A percentile compares a stretch with the other conserved stretches of the same genome.
phyloP scores from a whole-genome alignment of 37 sponge, comb jelly and placozoan genomes.

The Mnemiopsis leidyi region DNA sequence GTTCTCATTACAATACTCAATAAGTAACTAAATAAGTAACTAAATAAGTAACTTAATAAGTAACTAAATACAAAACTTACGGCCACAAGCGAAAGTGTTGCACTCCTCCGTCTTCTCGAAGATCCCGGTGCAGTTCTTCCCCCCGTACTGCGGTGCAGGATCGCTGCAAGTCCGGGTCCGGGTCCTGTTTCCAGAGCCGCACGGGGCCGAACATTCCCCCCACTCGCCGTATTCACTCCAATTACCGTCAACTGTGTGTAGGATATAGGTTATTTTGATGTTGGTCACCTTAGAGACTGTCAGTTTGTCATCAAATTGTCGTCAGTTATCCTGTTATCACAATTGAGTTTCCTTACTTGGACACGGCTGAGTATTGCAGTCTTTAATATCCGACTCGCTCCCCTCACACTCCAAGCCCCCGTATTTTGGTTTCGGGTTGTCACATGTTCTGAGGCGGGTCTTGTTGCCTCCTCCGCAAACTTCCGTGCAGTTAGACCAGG shows the following conservation, averaged over 20 bases:
- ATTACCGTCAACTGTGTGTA: slow-evolving; percentile 6
- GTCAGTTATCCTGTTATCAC: too few relatives aligned
- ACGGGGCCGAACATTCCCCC: not conserved
- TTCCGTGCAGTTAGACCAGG: not conserved
- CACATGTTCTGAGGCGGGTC: not conserved
- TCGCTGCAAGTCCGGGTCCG: slow-evolving; percentile 2
- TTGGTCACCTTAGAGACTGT: too few relatives aligned
- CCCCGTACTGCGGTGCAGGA: not conserved
- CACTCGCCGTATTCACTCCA: not conserved
- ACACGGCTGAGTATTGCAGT: not conserved
- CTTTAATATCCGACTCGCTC: not conserved
- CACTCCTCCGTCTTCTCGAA: not conserved
- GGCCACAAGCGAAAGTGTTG: not conserved
- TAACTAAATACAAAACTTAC: too few relatives aligned
- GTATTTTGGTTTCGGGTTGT: slow-evolving; percentile 49
- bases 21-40: too few relatives aligned
- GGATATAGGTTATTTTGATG: too few relatives aligned
- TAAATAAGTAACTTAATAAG: too few relatives aligned
- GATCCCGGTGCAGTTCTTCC: not conserved
- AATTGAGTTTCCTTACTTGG: not conserved
- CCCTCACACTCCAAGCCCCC: slow-evolving; percentile 44
- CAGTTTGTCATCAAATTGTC: too few relatives aligned
- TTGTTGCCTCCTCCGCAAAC: slow-evolving; percentile 10
- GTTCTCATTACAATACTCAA: too few relatives aligned
- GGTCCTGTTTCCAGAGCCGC: not conserved